These are phyloP conservation scores for Harlomillsia oculata DNA, from an alignment of 1,140 invertebrate species.

Conservation along the genomic window DNA sequence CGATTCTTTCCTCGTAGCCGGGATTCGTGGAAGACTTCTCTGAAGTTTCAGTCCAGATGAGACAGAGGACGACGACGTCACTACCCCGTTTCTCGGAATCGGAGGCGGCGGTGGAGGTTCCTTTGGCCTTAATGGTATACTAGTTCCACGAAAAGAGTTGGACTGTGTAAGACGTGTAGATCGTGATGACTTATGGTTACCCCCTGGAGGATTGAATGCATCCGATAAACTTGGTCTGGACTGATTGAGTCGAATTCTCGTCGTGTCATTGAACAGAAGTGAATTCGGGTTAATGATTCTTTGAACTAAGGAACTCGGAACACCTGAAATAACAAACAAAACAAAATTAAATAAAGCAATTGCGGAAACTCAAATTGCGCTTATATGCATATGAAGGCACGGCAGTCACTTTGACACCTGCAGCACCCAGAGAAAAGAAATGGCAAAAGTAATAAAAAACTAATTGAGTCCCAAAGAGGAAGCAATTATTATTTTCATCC, in stretches of 20 bases:
- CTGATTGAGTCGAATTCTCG: conserved; percentile 34
- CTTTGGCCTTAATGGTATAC: conserved; percentile 36
- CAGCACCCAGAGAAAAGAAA: neutral
- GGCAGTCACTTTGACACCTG: neutral
- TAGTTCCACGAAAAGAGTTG: conserved; percentile 21
- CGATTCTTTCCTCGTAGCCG: neutral
- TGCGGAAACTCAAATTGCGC: neutral
- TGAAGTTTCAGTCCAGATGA: too few species aligned
- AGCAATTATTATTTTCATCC: too few species aligned
- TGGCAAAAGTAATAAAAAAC: neutral
- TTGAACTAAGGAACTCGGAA: conserved; percentile 2
- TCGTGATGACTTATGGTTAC: neutral
- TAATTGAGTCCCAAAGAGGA: conserved; percentile 11
- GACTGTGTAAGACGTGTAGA: conserved; percentile 22
- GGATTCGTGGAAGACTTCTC: neutral
- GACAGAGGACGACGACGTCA: too few species aligned
- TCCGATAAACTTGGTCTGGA: conserved; percentile 27
- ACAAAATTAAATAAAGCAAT: neutral
- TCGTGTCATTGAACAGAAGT: conserved; percentile 35
- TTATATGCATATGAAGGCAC: too few species aligned
- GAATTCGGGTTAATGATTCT: conserved; percentile 33
- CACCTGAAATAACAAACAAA: conserved; percentile 9
- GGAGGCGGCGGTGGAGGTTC: conserved; percentile 42
- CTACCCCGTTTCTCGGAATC: conserved; percentile 23
- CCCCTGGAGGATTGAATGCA: neutral